These are phyloP conservation scores for Coptodon rendalli DNA, from an alignment of 2,113 vertebrate genomes.

Conservation along the genomic window DNA sequence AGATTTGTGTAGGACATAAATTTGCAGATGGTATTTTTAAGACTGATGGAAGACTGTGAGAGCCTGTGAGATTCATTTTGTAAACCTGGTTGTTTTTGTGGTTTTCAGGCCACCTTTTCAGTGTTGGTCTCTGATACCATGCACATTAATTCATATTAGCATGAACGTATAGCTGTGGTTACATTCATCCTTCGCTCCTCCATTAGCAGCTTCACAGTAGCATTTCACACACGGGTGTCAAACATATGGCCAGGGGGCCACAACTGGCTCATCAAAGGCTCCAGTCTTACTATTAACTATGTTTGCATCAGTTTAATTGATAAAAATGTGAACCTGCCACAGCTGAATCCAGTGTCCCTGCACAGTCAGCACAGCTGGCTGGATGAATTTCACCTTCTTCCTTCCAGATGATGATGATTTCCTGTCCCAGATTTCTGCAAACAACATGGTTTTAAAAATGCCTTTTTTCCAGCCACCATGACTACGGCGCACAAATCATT, in stretches of 20 bases:
- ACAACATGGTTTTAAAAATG: not conserved
- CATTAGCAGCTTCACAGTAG: not conserved
- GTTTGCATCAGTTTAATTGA: not conserved
- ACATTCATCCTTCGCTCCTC: not conserved
- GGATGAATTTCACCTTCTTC: not conserved
- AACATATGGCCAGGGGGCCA: not conserved
- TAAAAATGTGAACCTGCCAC: not conserved
- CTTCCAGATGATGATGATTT: not conserved
- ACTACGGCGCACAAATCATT: not conserved
- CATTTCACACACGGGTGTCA: not conserved
- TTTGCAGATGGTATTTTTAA: not conserved
- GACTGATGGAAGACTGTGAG: not conserved
- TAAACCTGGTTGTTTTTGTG: not conserved
- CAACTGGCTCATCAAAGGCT: not conserved
- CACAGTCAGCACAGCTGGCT: fast-evolving
- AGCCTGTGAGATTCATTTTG: not conserved
- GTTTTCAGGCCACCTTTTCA: not conserved
- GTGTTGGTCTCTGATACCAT: not conserved
- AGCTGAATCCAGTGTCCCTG: not conserved
- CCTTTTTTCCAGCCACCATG: not conserved
- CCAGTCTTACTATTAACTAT: not conserved
- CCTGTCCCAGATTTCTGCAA: not conserved
- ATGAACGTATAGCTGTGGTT: not conserved
- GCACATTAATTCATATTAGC: not conserved
- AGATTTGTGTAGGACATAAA: not conserved